Conservation (phyloP, 2,113 vertebrate species). For the Oryctolagus cuniculus region DNA sequence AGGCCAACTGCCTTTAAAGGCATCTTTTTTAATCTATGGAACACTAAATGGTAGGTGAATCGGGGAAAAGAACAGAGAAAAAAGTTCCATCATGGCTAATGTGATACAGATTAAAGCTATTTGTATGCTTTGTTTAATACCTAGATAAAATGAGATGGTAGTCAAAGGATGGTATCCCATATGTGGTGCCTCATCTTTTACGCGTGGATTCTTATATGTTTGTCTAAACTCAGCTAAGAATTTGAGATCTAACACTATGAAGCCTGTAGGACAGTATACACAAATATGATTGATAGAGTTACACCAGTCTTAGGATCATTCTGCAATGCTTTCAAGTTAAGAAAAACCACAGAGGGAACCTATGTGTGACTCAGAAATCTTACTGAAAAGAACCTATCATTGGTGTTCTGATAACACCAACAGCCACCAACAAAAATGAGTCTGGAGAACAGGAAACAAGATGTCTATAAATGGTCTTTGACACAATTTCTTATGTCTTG, state of each 20-base stretch:
- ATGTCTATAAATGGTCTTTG: neutral
- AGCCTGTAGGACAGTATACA: neutral
- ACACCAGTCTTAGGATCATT: neutral
- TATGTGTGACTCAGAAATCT: constrained; percentile 8
- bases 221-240: constrained; percentile 49
- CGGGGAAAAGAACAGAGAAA: neutral
- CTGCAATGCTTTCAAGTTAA: constrained; percentile 29
- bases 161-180: neutral
- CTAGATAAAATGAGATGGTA: neutral
- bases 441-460: constrained; percentile 33
- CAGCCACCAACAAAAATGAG: neutral
- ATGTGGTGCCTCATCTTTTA: neutral
- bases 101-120: neutral
- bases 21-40: neutral
- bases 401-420: neutral
- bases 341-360: neutral
- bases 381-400: neutral
- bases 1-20: constrained; percentile 28
- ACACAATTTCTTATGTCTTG: neutral
- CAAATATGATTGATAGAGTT: constrained; percentile 49
- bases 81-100: neutral
- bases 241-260: neutral
- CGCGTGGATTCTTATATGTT: neutral
- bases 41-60: constrained; percentile 22
- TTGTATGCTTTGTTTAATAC: neutral